Evolutionary conservation across 2,113 vertebrate genomes (phyloP).

Genomic region (Albula goreensis): DNA sequence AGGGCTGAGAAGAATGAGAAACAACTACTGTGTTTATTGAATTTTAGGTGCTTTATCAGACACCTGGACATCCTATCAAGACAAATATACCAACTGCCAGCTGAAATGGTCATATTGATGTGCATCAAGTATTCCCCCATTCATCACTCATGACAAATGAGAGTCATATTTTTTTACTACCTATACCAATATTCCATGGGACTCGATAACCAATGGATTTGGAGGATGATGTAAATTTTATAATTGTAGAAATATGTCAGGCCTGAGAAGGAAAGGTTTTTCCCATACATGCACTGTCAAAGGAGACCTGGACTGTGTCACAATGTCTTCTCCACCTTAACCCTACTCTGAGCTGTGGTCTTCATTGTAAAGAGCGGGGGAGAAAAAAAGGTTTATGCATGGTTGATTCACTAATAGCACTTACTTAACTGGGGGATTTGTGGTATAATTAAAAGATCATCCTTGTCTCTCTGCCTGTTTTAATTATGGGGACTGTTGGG

Average conservation of each 20-base stretch:
- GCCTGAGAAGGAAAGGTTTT: neutral
- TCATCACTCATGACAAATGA: neutral
- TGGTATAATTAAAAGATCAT: conserved; percentile 26
- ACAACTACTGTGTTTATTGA: neutral
- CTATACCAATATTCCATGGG: neutral
- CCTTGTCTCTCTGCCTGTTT: conserved; percentile 20
- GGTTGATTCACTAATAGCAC: conserved; percentile 16
- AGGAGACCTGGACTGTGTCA: neutral
- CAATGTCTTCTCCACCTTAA: neutral
- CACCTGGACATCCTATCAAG: neutral
- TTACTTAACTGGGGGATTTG: conserved; percentile 23
- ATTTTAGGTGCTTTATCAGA: neutral
- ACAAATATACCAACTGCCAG: neutral
- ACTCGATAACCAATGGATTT: neutral
- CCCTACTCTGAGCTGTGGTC: neutral
- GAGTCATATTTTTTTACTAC: neutral
- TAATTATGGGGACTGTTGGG: conserved; percentile 30
- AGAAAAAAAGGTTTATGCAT: conserved; percentile 9
- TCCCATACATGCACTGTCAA: neutral
- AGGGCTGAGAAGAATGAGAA: neutral
- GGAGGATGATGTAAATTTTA: neutral
- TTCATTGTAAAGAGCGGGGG: neutral
- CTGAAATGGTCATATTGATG: neutral
- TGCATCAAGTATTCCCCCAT: neutral
- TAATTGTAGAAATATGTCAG: neutral